These are phyloP conservation scores for Enteromius paludinosus DNA, from an alignment of 2,797 vertebrate species.

Conservation along the genomic window DNA sequence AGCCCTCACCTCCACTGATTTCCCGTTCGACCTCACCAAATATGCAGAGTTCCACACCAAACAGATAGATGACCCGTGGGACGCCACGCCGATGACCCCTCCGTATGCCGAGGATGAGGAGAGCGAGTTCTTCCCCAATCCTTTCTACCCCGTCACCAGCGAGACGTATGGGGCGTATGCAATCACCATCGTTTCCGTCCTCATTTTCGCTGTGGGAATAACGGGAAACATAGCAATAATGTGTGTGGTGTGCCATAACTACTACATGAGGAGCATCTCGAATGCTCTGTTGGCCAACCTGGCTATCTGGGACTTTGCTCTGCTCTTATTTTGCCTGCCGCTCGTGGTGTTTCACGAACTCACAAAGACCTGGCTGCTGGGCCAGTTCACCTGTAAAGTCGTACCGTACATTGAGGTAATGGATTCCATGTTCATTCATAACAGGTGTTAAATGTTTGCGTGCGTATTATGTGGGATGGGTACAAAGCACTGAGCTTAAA, in stretches of 20 bases:
- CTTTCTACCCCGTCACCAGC: constrained; percentile 93
- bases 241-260: constrained; percentile 98
- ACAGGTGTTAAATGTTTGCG: not conserved
- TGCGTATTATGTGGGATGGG: not conserved
- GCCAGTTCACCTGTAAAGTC: constrained; percentile 96
- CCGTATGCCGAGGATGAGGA: constrained; percentile 78
- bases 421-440: not conserved
- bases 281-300: constrained; percentile 95
- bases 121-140: constrained; percentile 85
- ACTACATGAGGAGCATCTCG: constrained; percentile 99
- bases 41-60: constrained; percentile 76
- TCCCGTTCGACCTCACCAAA: constrained; percentile 77
- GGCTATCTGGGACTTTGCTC: constrained; percentile 95
- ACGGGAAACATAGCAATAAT: constrained; percentile 95
- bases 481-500: not conserved
- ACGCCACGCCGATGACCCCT: constrained; percentile 81
- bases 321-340: constrained; percentile 94
- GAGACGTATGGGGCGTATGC: constrained; percentile 94
- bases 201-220: constrained; percentile 93
- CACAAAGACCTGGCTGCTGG: constrained; percentile 95
- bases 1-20: constrained; percentile 79
- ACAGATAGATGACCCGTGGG: constrained; percentile 79
- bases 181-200: constrained; percentile 88
- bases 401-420: constrained; percentile 96
- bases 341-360: constrained; percentile 96